Evolutionary conservation across 1,140 invertebrate species (phyloP).

Genomic region (Lucilia cuprina): DNA sequence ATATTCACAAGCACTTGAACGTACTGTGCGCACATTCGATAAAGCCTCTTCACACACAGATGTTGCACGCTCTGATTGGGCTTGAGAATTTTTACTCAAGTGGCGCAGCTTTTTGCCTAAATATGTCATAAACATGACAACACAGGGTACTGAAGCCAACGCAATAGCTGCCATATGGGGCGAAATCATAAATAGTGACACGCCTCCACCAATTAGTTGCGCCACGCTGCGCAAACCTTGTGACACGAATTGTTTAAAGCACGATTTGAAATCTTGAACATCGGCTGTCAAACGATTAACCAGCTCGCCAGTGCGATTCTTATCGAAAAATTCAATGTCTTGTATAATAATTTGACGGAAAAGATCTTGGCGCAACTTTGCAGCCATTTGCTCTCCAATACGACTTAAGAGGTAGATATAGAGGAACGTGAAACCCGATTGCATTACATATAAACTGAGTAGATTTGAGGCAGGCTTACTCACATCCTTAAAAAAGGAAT

Average conservation of each 20-base stretch:
- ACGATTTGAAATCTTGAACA: slow-evolving; percentile 96
- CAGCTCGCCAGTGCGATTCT: slow-evolving; percentile 88
- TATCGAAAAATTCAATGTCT: slow-evolving; percentile 92
- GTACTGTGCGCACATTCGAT: slow-evolving; percentile 88
- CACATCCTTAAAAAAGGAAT: slow-evolving; percentile 70
- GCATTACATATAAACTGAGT: slow-evolving; percentile 72
- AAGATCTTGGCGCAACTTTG: slow-evolving; percentile 79
- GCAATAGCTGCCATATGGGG: slow-evolving; percentile 86
- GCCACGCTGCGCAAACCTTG: slow-evolving; percentile 85
- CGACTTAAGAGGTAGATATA: slow-evolving; percentile 87
- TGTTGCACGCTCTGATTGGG: slow-evolving; percentile 78
- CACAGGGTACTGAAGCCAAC: slow-evolving; percentile 83
- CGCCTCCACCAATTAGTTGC: slow-evolving; percentile 71
- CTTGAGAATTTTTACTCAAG: slow-evolving; percentile 57
- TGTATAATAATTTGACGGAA: slow-evolving; percentile 86
- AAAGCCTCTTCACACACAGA: slow-evolving; percentile 92
- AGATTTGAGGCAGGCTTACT: slow-evolving; percentile 72
- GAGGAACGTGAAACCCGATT: slow-evolving; percentile 86
- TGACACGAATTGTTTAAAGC: slow-evolving; percentile 90
- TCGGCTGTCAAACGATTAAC: slow-evolving; percentile 89
- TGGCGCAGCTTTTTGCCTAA: slow-evolving; percentile 50
- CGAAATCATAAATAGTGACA: slow-evolving; percentile 71
- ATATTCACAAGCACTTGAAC: slow-evolving; percentile 92
- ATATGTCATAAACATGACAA: slow-evolving; percentile 70
- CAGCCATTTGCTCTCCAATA: slow-evolving; percentile 86